Evolutionary conservation across 1,140 invertebrate species (phyloP).

Genomic region (Drosophila setifemur): DNA sequence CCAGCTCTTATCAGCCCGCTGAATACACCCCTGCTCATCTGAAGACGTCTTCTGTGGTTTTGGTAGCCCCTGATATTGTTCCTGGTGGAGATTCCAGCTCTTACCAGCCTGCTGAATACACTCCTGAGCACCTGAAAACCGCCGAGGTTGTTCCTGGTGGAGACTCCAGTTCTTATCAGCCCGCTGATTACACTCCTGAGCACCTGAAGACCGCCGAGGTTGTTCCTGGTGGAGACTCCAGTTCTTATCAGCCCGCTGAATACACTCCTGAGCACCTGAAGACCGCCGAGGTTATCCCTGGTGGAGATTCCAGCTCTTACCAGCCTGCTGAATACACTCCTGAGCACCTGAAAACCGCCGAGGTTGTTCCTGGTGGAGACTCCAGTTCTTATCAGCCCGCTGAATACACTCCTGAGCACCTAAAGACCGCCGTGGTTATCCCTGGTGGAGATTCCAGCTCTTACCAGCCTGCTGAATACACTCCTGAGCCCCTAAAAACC

Average conservation of each 20-base stretch:
- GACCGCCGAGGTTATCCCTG: background rate
- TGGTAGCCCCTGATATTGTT: background rate
- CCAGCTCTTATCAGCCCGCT: slow-evolving; percentile 34
- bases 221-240: slow-evolving; percentile 16
- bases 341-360: background rate
- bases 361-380: slow-evolving; percentile 32
- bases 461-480: slow-evolving; percentile 32
- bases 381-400: slow-evolving; percentile 14
- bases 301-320: slow-evolving; percentile 31
- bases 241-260: slow-evolving; percentile 36
- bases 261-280: slow-evolving; percentile 5
- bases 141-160: slow-evolving; percentile 1
- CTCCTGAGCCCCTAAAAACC: slow-evolving; percentile 1
- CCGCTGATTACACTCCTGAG: slow-evolving; percentile 18
- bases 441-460: slow-evolving; percentile 28
- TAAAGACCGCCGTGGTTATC: background rate
- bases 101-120: slow-evolving; percentile 33
- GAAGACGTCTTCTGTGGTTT: too few species aligned
- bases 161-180: slow-evolving; percentile 35
- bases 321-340: slow-evolving; percentile 29
- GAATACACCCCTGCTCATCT: slow-evolving; percentile 11
- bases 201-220: background rate
- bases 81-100: slow-evolving; percentile 28
- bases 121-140: background rate
- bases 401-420: slow-evolving; percentile 8